Percentiles rank a stretch among this genome's conserved stretches.
phyloP scores from a whole-genome alignment of 2,113 vertebrate species.

The Pachypanchax playfairii region DNA sequence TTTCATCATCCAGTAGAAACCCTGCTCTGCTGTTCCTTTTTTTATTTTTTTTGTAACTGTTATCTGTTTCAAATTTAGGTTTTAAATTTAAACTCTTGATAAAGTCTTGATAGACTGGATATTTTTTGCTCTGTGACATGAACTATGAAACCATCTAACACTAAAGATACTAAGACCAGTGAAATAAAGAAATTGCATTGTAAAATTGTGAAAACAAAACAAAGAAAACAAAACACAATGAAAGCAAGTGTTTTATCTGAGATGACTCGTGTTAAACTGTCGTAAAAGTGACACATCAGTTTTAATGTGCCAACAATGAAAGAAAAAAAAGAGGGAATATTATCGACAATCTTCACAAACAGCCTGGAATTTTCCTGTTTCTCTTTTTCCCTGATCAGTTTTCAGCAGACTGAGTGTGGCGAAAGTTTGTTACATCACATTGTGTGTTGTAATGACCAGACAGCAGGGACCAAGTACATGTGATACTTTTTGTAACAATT shows the following conservation, averaged over 20 bases:
- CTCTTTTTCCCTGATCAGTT: not conserved
- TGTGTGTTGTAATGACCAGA: slow-evolving; percentile 33
- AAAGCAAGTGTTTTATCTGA: not conserved
- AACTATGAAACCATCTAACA: too few relatives aligned
- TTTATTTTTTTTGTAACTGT: too few relatives aligned
- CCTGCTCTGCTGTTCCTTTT: not conserved
- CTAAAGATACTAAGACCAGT: too few relatives aligned
- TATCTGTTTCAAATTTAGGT: too few relatives aligned
- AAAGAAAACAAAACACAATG: not conserved
- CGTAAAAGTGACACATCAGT: not conserved
- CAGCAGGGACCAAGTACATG: slow-evolving; percentile 11
- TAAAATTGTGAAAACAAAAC: not conserved
- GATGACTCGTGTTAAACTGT: not conserved
- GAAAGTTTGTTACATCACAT: slow-evolving; percentile 37
- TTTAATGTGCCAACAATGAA: not conserved
- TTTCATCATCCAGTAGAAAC: not conserved
- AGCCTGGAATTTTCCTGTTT: not conserved
- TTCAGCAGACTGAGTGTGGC: slow-evolving; percentile 25
- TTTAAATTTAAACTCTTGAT: too few relatives aligned
- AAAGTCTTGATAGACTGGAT: too few relatives aligned
- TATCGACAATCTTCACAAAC: not conserved
- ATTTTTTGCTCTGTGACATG: too few relatives aligned
- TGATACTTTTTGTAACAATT: slow-evolving; percentile 18
- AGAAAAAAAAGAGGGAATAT: not conserved
- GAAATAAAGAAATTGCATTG: too few relatives aligned